Evolutionary conservation across 2,113 vertebrate species (phyloP).

Genomic region (Melanerpes formicivorus): DNA sequence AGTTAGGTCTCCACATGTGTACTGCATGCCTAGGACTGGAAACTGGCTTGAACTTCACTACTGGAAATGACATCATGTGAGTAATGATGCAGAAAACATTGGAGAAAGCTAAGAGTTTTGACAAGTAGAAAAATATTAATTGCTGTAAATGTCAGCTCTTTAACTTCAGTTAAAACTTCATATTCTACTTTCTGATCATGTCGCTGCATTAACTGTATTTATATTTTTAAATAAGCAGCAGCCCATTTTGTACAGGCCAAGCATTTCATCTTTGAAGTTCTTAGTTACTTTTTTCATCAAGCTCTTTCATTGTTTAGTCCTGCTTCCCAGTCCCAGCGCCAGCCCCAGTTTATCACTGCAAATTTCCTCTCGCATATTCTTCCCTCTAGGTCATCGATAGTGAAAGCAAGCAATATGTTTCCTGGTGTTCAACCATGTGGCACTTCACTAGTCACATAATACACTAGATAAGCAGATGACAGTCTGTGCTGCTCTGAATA

Average conservation of each 20-base stretch:
- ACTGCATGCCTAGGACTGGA: neutral
- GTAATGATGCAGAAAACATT: neutral
- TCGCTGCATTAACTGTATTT: neutral
- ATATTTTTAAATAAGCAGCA: neutral
- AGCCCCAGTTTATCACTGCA: conserved; percentile 46
- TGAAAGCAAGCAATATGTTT: conserved; percentile 72
- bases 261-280: conserved; percentile 3
- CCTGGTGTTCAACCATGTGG: conserved; percentile 72
- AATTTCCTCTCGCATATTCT: conserved; percentile 71
- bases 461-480: conserved; percentile 66
- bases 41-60: neutral
- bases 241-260: neutral
- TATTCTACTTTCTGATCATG: neutral
- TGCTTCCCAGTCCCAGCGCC: conserved; percentile 21
- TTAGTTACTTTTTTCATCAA: conserved; percentile 3
- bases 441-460: conserved; percentile 67
- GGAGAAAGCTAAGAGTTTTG: neutral
- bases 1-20: neutral
- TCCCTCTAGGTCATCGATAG: conserved; percentile 69
- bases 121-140: neutral
- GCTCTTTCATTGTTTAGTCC: conserved; percentile 29
- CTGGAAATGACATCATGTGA: neutral
- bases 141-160: neutral
- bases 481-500: conserved; percentile 66
- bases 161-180: neutral